A percentile compares a stretch with the other conserved stretches of the same genome.
These are phyloP conservation scores for Nomada goodeniana DNA, from an alignment of 2,888 invertebrate species.

Conservation along the genomic window DNA sequence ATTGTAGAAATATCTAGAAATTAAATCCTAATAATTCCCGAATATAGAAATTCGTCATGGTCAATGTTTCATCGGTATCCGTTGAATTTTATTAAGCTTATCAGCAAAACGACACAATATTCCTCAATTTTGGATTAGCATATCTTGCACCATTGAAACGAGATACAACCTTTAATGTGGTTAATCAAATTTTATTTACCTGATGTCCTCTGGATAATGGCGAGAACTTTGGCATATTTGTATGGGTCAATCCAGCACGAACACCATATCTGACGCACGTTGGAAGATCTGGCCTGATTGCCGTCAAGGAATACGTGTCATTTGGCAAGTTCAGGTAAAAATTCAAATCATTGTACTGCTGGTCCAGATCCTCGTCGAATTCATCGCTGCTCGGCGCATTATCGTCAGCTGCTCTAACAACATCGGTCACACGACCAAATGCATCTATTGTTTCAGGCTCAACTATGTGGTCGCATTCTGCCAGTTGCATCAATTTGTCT, in stretches of 20 bases:
- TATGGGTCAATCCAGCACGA: conserved; percentile 77
- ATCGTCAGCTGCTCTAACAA: conserved; percentile 66
- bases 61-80: too few relatives aligned
- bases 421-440: conserved; percentile 65
- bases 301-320: conserved; percentile 77
- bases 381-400: conserved; percentile 74
- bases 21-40: too few relatives aligned
- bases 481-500: conserved; percentile 67
- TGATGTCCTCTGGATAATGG: conserved; percentile 81
- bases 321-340: conserved; percentile 73
- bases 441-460: conserved; percentile 69
- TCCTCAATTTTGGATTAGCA: too few relatives aligned
- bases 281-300: conserved; percentile 75
- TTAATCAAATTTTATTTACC: conserved; percentile 63
- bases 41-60: too few relatives aligned
- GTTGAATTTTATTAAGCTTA: too few relatives aligned
- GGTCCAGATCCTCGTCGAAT: conserved; percentile 74
- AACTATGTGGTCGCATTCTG: conserved; percentile 71
- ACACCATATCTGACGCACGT: conserved; percentile 75
- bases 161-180: too few relatives aligned
- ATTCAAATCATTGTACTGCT: conserved; percentile 75
- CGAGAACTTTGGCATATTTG: conserved; percentile 76
- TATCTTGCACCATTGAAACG: too few relatives aligned
- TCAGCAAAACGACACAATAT: too few relatives aligned
- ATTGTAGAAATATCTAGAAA: too few relatives aligned